Percentiles rank a stretch among this genome's conserved stretches.
These are phyloP conservation scores for Seira sanloemensis DNA, from an alignment of 2,888 invertebrate species.

Conservation along the genomic window DNA sequence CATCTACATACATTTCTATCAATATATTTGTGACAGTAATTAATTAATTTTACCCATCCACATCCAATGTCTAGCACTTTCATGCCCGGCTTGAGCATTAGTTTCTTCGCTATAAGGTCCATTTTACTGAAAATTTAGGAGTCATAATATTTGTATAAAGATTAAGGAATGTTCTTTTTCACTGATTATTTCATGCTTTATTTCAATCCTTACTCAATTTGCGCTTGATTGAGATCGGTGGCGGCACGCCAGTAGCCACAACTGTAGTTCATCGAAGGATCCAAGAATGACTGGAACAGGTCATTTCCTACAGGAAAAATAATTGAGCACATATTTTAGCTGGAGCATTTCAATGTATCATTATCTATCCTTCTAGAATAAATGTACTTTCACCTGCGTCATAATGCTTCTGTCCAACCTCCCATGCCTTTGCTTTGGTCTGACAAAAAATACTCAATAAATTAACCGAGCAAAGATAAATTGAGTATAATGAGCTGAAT, in stretches of 20 bases:
- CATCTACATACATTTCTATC: too few relatives aligned
- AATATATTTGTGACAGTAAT: too few relatives aligned
- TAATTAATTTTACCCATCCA: constrained; percentile 33
- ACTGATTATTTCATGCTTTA: too few relatives aligned
- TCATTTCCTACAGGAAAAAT: constrained; percentile 61
- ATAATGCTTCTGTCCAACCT: constrained; percentile 57
- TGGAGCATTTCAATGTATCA: background rate
- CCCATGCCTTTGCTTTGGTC: constrained; percentile 50
- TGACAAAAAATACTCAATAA: too few relatives aligned
- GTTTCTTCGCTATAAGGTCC: constrained; percentile 68
- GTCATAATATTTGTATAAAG: too few relatives aligned
- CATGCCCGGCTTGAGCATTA: constrained; percentile 70
- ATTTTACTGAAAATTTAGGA: too few relatives aligned
- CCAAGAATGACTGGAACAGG: constrained; percentile 66
- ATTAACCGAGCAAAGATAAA: too few relatives aligned
- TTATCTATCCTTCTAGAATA: background rate
- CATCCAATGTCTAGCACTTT: constrained; percentile 69
- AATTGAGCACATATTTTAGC: background rate
- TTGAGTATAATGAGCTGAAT: too few relatives aligned
- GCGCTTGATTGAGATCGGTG: constrained; percentile 66
- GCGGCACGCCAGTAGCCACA: constrained; percentile 71
- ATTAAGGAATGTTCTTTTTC: too few relatives aligned
- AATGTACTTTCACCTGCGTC: constrained; percentile 37
- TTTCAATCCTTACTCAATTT: too few relatives aligned
- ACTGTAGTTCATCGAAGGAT: constrained; percentile 65